Percentiles rank a stretch among this genome's conserved stretches.
These are phyloP conservation scores for Fragum fragum DNA, from an alignment of 2,888 invertebrate species.

Conservation along the genomic window DNA sequence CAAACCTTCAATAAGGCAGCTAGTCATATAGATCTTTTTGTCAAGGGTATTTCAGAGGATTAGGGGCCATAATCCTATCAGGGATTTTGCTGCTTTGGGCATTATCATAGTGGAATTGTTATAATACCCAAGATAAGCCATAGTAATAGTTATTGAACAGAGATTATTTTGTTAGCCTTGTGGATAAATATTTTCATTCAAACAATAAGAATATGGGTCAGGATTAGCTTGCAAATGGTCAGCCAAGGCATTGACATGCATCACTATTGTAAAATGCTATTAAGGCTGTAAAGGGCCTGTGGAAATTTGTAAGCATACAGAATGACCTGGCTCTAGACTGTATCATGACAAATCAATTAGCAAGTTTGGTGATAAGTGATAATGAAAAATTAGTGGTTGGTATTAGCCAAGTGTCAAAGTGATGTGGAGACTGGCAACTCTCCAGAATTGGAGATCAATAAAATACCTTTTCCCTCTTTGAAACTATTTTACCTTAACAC, in stretches of 20 bases:
- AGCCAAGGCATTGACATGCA: no score
- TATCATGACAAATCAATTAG: slow-evolving; percentile 22
- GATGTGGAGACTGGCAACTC: not conserved
- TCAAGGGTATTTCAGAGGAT: not conserved
- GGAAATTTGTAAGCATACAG: no score
- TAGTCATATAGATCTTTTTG: not conserved
- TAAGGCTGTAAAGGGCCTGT: no score
- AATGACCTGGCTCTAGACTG: no score
- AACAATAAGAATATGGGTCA: no score
- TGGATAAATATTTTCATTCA: no score
- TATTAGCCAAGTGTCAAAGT: slow-evolving; percentile 3
- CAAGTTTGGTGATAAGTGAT: slow-evolving; percentile 7
- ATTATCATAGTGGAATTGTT: slow-evolving; percentile 3
- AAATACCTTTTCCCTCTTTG: not conserved
- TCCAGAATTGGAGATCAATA: not conserved
- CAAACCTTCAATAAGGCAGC: not conserved
- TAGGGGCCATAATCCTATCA: slow-evolving; percentile 16
- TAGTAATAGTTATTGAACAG: not conserved
- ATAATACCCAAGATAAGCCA: not conserved
- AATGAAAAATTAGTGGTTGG: slow-evolving; percentile 16
- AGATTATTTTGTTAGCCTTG: not conserved
- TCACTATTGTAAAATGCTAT: no score
- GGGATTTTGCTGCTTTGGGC: not conserved
- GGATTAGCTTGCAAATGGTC: no score
- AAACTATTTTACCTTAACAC: no score